These are phyloP conservation scores for Aleiodes testaceus DNA, from an alignment of 2,888 invertebrate genomes.

Conservation along the genomic window DNA sequence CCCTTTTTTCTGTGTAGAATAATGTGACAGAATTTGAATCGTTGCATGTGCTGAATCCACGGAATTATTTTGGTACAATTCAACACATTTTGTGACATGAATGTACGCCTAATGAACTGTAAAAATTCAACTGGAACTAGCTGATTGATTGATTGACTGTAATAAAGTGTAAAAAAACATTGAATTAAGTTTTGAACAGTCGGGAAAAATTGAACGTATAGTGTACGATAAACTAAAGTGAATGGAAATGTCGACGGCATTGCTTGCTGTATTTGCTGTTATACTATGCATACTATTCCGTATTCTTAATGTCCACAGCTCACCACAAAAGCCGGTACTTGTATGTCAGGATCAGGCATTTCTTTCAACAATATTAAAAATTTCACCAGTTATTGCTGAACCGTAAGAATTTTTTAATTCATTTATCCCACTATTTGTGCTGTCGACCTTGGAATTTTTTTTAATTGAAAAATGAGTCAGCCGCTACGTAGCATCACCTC, in stretches of 20 bases:
- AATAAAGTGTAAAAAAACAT: too few species aligned
- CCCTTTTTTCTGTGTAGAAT: too few species aligned
- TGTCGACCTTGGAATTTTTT: too few species aligned
- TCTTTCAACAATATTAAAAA: slow-evolving; percentile 84
- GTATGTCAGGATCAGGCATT: slow-evolving; percentile 85
- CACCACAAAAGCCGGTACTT: slow-evolving; percentile 84
- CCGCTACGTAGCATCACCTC: too few species aligned
- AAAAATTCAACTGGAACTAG: too few species aligned
- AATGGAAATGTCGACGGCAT: slow-evolving; percentile 83
- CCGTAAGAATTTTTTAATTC: slow-evolving; percentile 80
- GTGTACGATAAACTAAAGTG: not conserved
- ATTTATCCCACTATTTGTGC: not conserved
- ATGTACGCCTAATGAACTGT: too few species aligned
- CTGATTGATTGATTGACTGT: too few species aligned
- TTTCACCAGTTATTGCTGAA: slow-evolving; percentile 85
- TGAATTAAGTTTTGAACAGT: not conserved
- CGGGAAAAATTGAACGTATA: not conserved
- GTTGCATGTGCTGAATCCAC: too few species aligned
- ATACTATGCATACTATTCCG: slow-evolving; percentile 88
- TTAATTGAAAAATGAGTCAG: too few species aligned
- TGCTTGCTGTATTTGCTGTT: slow-evolving; percentile 86
- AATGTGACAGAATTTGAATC: too few species aligned
- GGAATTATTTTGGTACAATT: too few species aligned
- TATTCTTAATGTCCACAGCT: slow-evolving; percentile 88
- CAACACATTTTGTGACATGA: too few species aligned